Conservation (phyloP, 2,888 invertebrate genomes). For the Toxonevra muliebris region DNA sequence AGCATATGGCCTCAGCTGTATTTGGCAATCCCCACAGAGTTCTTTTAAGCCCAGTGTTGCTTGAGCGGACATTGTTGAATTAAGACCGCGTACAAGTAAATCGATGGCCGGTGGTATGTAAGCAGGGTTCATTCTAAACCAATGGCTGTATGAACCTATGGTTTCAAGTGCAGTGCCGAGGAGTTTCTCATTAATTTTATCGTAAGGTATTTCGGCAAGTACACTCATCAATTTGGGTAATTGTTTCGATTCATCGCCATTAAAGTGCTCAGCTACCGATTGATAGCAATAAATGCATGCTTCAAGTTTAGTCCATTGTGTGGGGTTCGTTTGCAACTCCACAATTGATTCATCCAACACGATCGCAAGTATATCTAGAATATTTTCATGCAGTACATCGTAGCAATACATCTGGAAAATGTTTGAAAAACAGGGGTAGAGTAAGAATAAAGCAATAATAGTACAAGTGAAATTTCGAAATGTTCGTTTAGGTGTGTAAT, state of each 20-base stretch:
- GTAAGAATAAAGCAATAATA: too few relatives aligned
- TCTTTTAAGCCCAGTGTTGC: constrained; percentile 91
- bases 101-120: constrained; percentile 75
- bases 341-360: constrained; percentile 70
- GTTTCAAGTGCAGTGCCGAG: constrained; percentile 80
- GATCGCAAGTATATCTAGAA: constrained; percentile 75
- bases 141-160: constrained; percentile 85
- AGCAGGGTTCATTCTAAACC: constrained; percentile 79
- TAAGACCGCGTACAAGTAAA: constrained; percentile 74
- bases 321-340: constrained; percentile 61
- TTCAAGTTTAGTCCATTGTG: constrained; percentile 71
- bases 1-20: constrained; percentile 79
- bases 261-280: constrained; percentile 72
- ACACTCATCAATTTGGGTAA: constrained; percentile 71
- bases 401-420: constrained; percentile 81
- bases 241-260: constrained; percentile 68
- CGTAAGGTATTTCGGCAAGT: constrained; percentile 72
- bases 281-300: constrained; percentile 74
- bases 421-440: neutral
- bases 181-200: constrained; percentile 70
- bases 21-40: constrained; percentile 81
- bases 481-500: too few relatives aligned
- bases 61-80: constrained; percentile 76
- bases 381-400: constrained; percentile 78
- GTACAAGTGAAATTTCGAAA: too few relatives aligned